Evolutionary conservation across 2,888 invertebrate species (phyloP), one percentile per base, ranked within the genome.

Genomic region (Tetramorium bicarinatum): DNA sequence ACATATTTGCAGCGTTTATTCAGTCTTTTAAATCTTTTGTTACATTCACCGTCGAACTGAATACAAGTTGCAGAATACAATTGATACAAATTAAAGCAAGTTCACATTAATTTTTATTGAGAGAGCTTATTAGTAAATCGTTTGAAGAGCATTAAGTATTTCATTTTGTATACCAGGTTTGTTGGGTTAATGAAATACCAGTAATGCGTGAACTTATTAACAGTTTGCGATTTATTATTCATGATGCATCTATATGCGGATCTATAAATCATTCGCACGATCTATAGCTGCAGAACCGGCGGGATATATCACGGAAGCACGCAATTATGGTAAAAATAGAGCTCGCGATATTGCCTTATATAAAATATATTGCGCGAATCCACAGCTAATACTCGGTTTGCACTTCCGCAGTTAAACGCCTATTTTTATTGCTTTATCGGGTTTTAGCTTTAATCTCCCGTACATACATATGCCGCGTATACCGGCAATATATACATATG

Each of bases 151-250:
- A 59, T 79, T 34, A 79, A 29, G 6, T 38, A n/a, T 9, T 69
- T 47, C 6, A 72, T 72, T 72, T 44, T 72, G 44, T 71, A 29
- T 47, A 13, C 8, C 47, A 21, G 21, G 11, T 29, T 41, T 44
- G 66, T 13, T 29, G 59, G 11, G 29, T 72, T 72, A 79, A 72
- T 71, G 74, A 72, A 80, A 59, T 47, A 41, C 34, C 47, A 21
- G 13, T 79, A 66, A 61, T 67, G 21, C 74, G 56, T 34, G 47
- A 61, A 34, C 21, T 59, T 59, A 74, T 72, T 74, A 80, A 69
- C 59, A 59, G 34, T 34, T 59, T 6, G 11, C 56, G 21, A 71
- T 59, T 80, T 80, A 72, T 79, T 72, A 80, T 80, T 74, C 79
- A 72, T 59, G 47, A 38, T 21, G 47, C 21, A 47, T 74, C 34